Evolutionary conservation across 2,888 invertebrate genomes (phyloP).

Genomic region (Epirrita christyi): DNA sequence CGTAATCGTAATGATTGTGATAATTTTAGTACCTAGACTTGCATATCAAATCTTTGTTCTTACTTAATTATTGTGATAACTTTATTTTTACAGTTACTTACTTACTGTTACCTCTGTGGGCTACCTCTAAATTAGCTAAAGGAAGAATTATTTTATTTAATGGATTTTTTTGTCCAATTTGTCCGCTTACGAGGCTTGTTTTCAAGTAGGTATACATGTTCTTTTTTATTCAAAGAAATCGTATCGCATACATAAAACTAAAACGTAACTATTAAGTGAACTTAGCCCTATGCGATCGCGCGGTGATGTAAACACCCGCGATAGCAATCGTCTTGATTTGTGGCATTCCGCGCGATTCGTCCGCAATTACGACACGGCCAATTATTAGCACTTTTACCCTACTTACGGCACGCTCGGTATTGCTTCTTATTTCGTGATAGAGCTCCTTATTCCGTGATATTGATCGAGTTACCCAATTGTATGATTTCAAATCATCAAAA

Average conservation of each 20-base stretch:
- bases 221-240: too few relatives aligned
- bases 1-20: too few relatives aligned
- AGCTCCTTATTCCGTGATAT: neutral
- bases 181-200: too few relatives aligned
- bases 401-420: conserved; percentile 13
- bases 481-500: too few relatives aligned
- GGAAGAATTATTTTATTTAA: too few relatives aligned
- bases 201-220: too few relatives aligned
- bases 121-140: too few relatives aligned
- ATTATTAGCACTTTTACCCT: conserved; percentile 29
- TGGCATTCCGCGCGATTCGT: conserved; percentile 28
- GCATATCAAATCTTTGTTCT: too few relatives aligned
- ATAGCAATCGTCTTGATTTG: conserved; percentile 44
- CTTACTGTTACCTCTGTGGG: too few relatives aligned
- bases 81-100: neutral
- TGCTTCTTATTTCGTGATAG: neutral
- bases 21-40: too few relatives aligned
- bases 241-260: conserved; percentile 18
- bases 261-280: conserved; percentile 32
- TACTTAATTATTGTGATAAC: too few relatives aligned
- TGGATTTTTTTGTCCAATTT: too few relatives aligned
- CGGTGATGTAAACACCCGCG: conserved; percentile 46
- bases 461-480: neutral
- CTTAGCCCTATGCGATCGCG: conserved; percentile 38
- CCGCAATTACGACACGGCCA: conserved; percentile 29